Conservation (phyloP, 23 tunicate genomes). For the Clavelina lepadiformis region DNA sequence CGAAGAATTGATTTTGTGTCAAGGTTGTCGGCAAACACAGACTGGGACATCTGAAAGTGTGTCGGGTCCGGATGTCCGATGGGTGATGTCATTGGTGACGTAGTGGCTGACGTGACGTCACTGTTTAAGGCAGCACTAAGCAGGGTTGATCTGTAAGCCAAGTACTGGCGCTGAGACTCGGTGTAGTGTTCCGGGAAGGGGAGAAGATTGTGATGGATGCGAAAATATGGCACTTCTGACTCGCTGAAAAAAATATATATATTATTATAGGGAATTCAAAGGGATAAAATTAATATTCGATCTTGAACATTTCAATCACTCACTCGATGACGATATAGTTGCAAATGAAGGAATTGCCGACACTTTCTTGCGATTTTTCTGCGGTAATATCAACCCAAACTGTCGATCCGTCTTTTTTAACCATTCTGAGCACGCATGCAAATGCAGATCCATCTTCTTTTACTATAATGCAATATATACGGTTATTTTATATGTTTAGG, state of each 20-base stretch:
- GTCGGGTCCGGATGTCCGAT: slow-evolving; percentile 47
- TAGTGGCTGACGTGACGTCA: slow-evolving; percentile 59
- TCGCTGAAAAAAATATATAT: slow-evolving; percentile 64
- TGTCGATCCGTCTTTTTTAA: slow-evolving; percentile 71
- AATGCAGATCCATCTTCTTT: slow-evolving; percentile 94
- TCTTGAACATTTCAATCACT: slow-evolving; percentile 5
- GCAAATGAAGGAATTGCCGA: slow-evolving; percentile 84
- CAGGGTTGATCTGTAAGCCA: slow-evolving; percentile 86
- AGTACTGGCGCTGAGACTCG: slow-evolving; percentile 67
- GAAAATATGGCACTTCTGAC: slow-evolving; percentile 92
- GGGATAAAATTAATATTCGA: too few species aligned
- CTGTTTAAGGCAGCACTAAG: slow-evolving; percentile 71
- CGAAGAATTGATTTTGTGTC: slow-evolving; percentile 80
- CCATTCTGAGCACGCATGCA: slow-evolving; percentile 85
- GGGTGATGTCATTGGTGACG: slow-evolving; percentile 76
- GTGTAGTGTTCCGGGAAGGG: slow-evolving; percentile 97
- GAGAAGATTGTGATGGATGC: slow-evolving; percentile 88
- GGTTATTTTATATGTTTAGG: too few species aligned
- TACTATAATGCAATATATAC: slow-evolving; percentile 40
- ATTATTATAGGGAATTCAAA: too few species aligned
- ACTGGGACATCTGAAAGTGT: slow-evolving; percentile 22
- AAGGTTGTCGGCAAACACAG: slow-evolving; percentile 27
- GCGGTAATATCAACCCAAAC: slow-evolving; percentile 91
- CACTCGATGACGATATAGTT: slow-evolving; percentile 85
- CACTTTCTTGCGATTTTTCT: slow-evolving; percentile 86